Conservation (phyloP, 2,888 invertebrate genomes). For the Ophioninae sp. region DNA sequence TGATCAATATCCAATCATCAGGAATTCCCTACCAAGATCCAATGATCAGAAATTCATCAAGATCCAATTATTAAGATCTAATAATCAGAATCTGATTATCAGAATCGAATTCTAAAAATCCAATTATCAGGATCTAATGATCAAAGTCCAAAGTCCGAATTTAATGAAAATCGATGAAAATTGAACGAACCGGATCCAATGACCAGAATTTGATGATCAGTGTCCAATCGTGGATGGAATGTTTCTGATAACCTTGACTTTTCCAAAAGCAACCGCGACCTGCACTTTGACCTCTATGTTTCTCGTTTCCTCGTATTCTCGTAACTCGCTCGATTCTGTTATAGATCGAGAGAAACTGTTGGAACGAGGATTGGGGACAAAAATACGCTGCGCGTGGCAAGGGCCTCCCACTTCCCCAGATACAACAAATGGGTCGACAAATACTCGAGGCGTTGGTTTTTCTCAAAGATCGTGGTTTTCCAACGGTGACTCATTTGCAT, state of each 20-base stretch:
- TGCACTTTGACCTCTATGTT: not conserved
- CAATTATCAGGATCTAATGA: too few relatives aligned
- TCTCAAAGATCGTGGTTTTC: slow-evolving; percentile 93
- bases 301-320: slow-evolving; percentile 23
- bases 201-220: too few relatives aligned
- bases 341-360: slow-evolving; percentile 83
- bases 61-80: too few relatives aligned
- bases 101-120: too few relatives aligned
- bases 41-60: too few relatives aligned
- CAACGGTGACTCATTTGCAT: slow-evolving; percentile 92
- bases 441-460: slow-evolving; percentile 93
- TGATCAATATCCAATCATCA: too few relatives aligned
- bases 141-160: too few relatives aligned
- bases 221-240: too few relatives aligned
- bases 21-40: too few relatives aligned
- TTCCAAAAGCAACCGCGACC: not conserved
- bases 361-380: slow-evolving; percentile 90
- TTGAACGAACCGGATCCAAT: too few relatives aligned
- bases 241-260: not conserved
- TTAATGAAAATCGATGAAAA: too few relatives aligned
- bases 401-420: slow-evolving; percentile 89
- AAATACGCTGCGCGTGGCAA: slow-evolving; percentile 88
- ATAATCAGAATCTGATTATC: too few relatives aligned
- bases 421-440: slow-evolving; percentile 93
- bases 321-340: not conserved